Conservation (phyloP, 1,140 invertebrate species). For the Neodiprion pinetum region DNA sequence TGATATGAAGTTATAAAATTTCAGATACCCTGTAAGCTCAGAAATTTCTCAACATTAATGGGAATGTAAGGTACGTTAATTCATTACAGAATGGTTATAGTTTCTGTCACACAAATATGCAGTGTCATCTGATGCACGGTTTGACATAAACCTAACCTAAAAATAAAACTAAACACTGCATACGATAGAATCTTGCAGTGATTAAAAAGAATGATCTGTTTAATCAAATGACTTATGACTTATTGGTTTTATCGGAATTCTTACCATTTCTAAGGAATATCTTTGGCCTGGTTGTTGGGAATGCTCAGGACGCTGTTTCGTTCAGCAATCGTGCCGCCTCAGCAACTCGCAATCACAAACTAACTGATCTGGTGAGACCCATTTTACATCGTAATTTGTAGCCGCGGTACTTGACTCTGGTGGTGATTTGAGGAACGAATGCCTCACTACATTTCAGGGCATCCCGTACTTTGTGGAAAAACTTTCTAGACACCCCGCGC, state of each 20-base stretch:
- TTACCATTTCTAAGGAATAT: background rate
- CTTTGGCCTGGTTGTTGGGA: background rate
- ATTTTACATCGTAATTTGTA: too few species aligned
- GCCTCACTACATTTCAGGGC: background rate
- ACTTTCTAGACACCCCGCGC: background rate
- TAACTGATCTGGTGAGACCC: background rate
- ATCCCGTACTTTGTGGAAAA: background rate
- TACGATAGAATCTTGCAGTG: too few species aligned
- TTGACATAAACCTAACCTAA: slow-evolving; percentile 5
- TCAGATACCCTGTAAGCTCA: too few species aligned
- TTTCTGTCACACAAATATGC: background rate
- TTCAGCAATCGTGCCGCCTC: background rate
- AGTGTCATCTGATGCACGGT: background rate
- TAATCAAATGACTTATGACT: too few species aligned
- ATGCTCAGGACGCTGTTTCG: background rate
- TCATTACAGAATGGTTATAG: background rate
- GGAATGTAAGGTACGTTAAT: too few species aligned
- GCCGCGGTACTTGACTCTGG: background rate
- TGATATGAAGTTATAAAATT: slow-evolving; percentile 22
- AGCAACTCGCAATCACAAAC: background rate
- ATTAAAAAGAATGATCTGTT: too few species aligned
- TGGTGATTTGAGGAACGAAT: background rate
- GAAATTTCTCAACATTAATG: too few species aligned
- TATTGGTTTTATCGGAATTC: background rate
- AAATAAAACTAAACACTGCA: background rate